Base-by-base conservation (phyloP, 1,140 invertebrate species). In the Drosophila jambulina region DNA sequence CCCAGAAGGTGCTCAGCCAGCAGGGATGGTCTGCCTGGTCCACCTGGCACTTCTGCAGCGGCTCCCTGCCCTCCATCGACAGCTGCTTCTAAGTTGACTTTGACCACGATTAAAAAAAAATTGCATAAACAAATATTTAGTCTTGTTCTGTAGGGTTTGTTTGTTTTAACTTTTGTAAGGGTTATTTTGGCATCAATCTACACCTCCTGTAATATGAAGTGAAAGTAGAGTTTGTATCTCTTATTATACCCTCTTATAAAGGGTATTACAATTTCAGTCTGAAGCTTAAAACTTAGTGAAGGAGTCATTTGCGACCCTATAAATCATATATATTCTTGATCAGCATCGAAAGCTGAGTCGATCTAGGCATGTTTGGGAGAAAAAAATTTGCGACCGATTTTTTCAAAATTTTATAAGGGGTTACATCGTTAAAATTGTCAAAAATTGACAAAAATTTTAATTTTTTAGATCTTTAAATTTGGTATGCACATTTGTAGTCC, bases 1-100 rank as follows among this genome's bases (percentile, higher is more conserved):
- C 91, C 62, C 78, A 85, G 67, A 78, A 86, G 68, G 56, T 92
- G 4, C 81, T 63, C 10, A 19, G 57, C 54, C 69, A 91, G 54
- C 90, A 91, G 71, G 91, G 91, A 23, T 92, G 83, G 84, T 60
- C 78, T 5, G 90, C 90, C 45, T 91, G 90, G 90, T 75, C 79
- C 64, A 82, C 75, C 45, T 91, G 87, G 85, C 32, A 42, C n/a
- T 42, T 1, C 40, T 42, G 40, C 40, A 42, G 17, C 40, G 40
- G 40, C 12, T 36, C 12, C 12, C 12, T 36, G 34, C 34, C 34
- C 12, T 36, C 34, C 34, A 36, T 36, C 46, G 32, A 82, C 27
- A 46, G 59, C 40, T 84, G 72, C 42, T 88, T 85, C 59, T 83
- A 82, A 81, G 15, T 54, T 34, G 5, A 38, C 17, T 9, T 2